Conservation (phyloP, 2,888 invertebrate species). For the Thymelicus acteon region DNA sequence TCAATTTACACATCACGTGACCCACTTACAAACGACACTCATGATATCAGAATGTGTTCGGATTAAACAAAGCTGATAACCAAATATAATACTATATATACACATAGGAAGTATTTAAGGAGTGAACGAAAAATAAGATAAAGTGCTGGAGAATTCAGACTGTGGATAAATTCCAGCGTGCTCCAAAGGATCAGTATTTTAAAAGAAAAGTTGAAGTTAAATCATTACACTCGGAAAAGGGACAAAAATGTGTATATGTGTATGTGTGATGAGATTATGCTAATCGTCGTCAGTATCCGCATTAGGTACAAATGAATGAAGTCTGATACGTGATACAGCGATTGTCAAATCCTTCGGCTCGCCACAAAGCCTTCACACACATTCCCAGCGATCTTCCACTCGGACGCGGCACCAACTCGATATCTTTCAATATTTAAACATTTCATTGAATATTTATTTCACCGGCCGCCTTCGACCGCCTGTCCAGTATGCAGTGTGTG, state of each 20-base stretch:
- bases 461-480: neutral
- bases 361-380: slow-evolving; percentile 21
- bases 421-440: slow-evolving; percentile 4
- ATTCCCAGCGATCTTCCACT: slow-evolving; percentile 1
- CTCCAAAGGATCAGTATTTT: too few relatives aligned
- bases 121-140: neutral
- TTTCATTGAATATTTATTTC: slow-evolving; percentile 4
- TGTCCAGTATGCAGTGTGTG: neutral
- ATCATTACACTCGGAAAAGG: too few relatives aligned
- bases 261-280: too few relatives aligned
- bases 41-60: neutral
- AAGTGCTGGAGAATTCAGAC: too few relatives aligned
- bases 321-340: slow-evolving; percentile 19
- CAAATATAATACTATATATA: too few relatives aligned
- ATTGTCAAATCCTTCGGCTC: slow-evolving; percentile 30
- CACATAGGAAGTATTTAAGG: too few relatives aligned
- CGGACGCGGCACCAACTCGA: neutral
- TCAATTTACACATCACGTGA: neutral
- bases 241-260: too few relatives aligned
- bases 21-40: neutral
- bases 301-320: neutral
- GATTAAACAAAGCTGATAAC: neutral
- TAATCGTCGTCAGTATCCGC: neutral
- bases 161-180: too few relatives aligned
- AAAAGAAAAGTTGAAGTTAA: too few relatives aligned